phyloP scores from a whole-genome alignment of 1,140 invertebrate genomes.

The Drosophila littoralis region DNA sequence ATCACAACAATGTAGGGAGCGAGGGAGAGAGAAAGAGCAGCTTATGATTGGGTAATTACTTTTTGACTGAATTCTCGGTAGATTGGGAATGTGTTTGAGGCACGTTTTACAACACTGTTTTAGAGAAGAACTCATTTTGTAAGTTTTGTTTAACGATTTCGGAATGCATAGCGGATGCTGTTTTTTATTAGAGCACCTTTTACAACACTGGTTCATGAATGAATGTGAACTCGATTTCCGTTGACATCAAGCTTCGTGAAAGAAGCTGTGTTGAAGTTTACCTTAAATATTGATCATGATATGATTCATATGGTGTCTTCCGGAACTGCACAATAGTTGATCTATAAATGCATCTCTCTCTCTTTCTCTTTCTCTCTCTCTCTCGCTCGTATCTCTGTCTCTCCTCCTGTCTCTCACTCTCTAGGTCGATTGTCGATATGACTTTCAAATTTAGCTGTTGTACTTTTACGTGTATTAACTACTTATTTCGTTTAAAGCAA shows the following conservation, averaged over 20 bases:
- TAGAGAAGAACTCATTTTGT: too few species aligned
- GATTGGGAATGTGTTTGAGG: too few species aligned
- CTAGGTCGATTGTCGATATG: not conserved
- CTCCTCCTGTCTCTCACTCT: not conserved
- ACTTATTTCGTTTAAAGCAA: slow-evolving; percentile 40
- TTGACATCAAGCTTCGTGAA: too few species aligned
- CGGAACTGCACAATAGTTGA: too few species aligned
- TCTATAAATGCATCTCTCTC: not conserved
- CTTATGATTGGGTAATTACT: not conserved
- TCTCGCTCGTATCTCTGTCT: not conserved
- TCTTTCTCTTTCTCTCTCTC: not conserved
- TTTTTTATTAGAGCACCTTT: not conserved
- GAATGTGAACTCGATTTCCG: too few species aligned
- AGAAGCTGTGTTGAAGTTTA: not conserved
- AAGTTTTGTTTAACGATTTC: too few species aligned
- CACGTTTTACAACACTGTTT: too few species aligned
- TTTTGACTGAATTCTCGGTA: not conserved
- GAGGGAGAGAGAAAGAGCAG: not conserved
- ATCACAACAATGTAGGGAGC: slow-evolving; percentile 8
- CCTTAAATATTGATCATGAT: not conserved
- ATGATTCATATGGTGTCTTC: not conserved
- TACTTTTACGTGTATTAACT: slow-evolving; percentile 42
- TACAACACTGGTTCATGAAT: too few species aligned
- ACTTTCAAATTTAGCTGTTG: slow-evolving; percentile 26
- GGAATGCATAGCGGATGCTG: not conserved